Evolutionary conservation across 2,113 vertebrate genomes (phyloP).

Genomic region (Osmerus eperlanus): DNA sequence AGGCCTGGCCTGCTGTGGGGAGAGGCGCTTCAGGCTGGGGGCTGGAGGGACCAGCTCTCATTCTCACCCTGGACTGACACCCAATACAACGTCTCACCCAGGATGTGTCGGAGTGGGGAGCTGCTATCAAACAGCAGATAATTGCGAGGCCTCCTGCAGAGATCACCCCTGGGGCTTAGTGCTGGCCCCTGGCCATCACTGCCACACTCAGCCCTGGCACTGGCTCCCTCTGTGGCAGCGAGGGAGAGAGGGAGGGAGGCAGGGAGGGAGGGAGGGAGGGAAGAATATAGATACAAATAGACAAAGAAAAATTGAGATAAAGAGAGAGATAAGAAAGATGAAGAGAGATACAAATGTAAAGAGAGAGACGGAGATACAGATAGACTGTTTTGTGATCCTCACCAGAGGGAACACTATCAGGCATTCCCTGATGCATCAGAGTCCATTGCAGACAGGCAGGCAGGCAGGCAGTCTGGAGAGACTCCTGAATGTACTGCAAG

Average conservation of each 20-base stretch:
- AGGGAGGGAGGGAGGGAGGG: not conserved
- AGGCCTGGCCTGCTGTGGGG: not conserved
- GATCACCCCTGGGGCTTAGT: slow-evolving; percentile 34
- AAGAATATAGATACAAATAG: slow-evolving; percentile 32
- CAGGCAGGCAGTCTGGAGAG: not conserved
- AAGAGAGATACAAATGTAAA: slow-evolving; percentile 3
- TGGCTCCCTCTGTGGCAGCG: slow-evolving; percentile 18
- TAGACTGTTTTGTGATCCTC: too few relatives aligned
- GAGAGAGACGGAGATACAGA: not conserved
- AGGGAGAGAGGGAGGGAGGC: slow-evolving; percentile 27
- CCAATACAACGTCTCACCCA: slow-evolving; percentile 49
- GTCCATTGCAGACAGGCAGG: not conserved
- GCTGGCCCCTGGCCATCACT: slow-evolving; percentile 39
- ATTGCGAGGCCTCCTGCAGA: slow-evolving; percentile 50
- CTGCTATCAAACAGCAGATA: slow-evolving; percentile 54
- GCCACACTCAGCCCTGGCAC: slow-evolving; percentile 29
- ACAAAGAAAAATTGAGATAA: slow-evolving; percentile 29
- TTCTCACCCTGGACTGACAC: slow-evolving; percentile 39
- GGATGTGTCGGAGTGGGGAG: slow-evolving; percentile 55
- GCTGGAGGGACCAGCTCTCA: slow-evolving; percentile 30
- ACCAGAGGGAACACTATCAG: too few relatives aligned
- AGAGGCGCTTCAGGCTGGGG: slow-evolving; percentile 34
- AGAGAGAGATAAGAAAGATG: slow-evolving; percentile 12
- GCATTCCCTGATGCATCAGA: too few relatives aligned
- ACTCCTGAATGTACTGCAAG: too few relatives aligned